A percentile compares a stretch with the other conserved stretches of the same genome.
These are phyloP conservation scores for Gastrophysa polygoni DNA, from an alignment of 2,888 invertebrate genomes.

Conservation along the genomic window DNA sequence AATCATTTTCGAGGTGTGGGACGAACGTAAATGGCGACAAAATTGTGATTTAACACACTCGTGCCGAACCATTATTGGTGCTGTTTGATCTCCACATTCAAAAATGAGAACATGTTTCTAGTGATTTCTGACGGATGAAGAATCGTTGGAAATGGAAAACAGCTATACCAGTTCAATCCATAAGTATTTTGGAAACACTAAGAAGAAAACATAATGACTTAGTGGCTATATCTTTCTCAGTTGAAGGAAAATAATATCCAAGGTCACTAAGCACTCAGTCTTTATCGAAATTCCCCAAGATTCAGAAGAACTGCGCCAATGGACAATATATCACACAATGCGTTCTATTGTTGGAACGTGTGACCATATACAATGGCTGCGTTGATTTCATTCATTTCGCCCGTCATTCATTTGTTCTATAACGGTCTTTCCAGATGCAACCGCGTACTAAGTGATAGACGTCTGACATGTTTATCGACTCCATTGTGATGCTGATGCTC, in stretches of 20 bases:
- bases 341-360: constrained; percentile 42
- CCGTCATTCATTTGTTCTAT: constrained; percentile 42
- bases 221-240: no score
- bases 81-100: background rate
- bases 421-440: constrained; percentile 36
- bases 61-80: background rate
- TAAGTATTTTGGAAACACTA: no score
- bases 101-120: no score
- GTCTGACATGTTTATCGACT: constrained; percentile 41
- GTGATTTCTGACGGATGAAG: no score
- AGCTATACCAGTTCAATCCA: no score
- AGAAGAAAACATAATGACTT: no score
- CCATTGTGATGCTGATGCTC: constrained; percentile 35
- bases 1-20: constrained; percentile 31
- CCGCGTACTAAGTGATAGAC: constrained; percentile 35
- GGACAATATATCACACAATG: constrained; percentile 22
- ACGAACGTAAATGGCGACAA: constrained; percentile 29
- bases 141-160: no score
- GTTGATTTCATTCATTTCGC: constrained; percentile 39
- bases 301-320: constrained; percentile 10
- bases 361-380: constrained; percentile 33
- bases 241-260: no score
- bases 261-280: no score
- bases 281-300: no score
- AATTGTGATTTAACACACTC: constrained; percentile 32